Conservation (phyloP, 2,113 vertebrate genomes). For the Gymnorhina tibicen region DNA sequence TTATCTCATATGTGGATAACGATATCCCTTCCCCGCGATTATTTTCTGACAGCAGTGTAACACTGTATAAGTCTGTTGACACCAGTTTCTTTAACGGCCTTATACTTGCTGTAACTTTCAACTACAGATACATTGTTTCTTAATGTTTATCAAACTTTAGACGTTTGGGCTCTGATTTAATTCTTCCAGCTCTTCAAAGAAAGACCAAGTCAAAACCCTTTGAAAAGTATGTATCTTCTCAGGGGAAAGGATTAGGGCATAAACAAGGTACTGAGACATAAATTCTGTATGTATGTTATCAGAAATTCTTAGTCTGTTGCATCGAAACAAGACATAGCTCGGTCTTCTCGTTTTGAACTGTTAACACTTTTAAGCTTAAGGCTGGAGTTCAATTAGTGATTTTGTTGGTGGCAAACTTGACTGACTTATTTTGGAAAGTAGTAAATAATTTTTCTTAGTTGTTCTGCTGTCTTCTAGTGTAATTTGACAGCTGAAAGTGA, state of each 20-base stretch:
- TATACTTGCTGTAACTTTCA: not conserved
- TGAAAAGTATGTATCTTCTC: not conserved
- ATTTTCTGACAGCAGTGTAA: not conserved
- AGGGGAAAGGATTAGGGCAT: not conserved
- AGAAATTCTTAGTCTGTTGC: not conserved
- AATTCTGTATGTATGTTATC: not conserved
- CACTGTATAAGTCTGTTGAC: not conserved
- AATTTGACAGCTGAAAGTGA: not conserved
- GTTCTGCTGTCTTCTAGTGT: not conserved
- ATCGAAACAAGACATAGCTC: not conserved
- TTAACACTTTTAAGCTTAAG: not conserved
- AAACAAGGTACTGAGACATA: not conserved
- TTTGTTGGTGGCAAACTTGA: not conserved
- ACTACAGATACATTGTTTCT: not conserved
- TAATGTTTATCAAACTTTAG: not conserved
- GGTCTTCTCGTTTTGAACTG: not conserved
- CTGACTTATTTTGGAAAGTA: not conserved
- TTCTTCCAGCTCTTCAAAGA: not conserved
- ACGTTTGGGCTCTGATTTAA: rapidly evolving
- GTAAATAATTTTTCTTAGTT: not conserved
- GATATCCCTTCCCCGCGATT: rapidly evolving
- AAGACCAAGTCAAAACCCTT: not conserved
- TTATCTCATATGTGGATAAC: rapidly evolving
- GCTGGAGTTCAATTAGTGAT: not conserved
- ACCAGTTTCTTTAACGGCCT: not conserved